Base-by-base conservation (phyloP, 1,140 invertebrate genomes). In the Drosophila ercepeae region DNA sequence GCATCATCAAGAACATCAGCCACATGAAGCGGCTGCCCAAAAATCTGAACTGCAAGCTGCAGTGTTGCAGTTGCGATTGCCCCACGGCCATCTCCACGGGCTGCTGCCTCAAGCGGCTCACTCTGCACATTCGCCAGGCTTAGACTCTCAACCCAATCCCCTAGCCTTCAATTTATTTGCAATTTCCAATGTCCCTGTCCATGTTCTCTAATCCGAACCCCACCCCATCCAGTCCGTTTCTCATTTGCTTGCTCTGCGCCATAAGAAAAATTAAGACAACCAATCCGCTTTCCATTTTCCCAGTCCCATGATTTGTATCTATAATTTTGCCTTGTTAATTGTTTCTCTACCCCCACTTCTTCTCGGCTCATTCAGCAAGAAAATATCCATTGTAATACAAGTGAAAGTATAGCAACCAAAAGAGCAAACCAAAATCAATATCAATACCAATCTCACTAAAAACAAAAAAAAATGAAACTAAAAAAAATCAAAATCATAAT, bases 391-490 rank as follows among this genome's bases (percentile, higher is more conserved):
- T 89, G 72, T 90, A 75, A 90, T 90, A 57, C 81, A 90, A 86
- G 79, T 90, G 71, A 86, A 90, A 90, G 81, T 89, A 76, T 90
- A 89, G 81, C 82, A 86, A 79, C 61, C 67, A 86, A 88, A 88
- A 74, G 69, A 86, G 82, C 69, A 86, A 88, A 75, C 82, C 68
- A 48, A 64, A 64, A 36, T 44, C 44, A 76, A 59, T 49, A 46
- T 39, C 54, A 63, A 59, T 51, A 59, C 55, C 49, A 67, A 89
- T 64, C 42, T 58, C 64, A 83, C 67, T 65, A 83, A 63, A 50
- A 75, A 59, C 52, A 46, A 77, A 77, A 41, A 54, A 74, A 49
- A 70, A 51, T 45, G 34, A 39, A 67, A 68, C 63, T 18, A 75
- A 36, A 76, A 74, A 73, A 76, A 60, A 42, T 42, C 42, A 64